Conservation (phyloP, 2,113 vertebrate species). For the Triplophysa dalaica region DNA sequence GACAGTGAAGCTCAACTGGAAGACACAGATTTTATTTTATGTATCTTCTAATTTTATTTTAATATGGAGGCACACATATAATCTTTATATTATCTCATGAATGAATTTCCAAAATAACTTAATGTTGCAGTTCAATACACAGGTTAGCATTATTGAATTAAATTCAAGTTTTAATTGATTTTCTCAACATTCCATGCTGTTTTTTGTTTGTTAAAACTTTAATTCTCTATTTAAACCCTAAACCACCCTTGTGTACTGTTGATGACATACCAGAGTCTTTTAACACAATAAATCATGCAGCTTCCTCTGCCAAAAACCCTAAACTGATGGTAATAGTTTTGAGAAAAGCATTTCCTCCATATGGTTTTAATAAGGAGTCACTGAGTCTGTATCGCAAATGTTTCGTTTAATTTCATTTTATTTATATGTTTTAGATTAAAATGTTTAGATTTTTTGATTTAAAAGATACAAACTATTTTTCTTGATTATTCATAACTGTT, state of each 20-base stretch:
- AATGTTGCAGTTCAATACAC: background rate
- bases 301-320: conserved; percentile 46
- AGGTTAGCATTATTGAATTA: background rate
- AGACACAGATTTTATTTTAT: too few species aligned
- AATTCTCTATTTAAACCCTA: background rate
- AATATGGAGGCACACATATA: background rate
- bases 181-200: background rate
- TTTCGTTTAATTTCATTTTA: background rate
- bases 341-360: conserved; percentile 30
- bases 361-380: conserved; percentile 25
- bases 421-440: background rate
- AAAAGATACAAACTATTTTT: background rate
- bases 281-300: conserved; percentile 38
- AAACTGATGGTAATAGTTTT: background rate
- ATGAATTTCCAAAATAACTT: background rate
- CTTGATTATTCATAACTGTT: background rate
- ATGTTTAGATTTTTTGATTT: background rate
- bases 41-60: too few species aligned
- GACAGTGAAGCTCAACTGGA: conserved; percentile 7
- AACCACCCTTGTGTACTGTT: conserved; percentile 23
- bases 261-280: conserved; percentile 1
- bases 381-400: background rate
- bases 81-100: background rate
- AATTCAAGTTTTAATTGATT: background rate
- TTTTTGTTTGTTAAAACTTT: background rate